Percentiles rank a stretch among this genome's conserved stretches.
These are phyloP conservation scores for Sebastes melanostomus DNA, from an alignment of 2,797 vertebrate genomes.

Conservation along the genomic window DNA sequence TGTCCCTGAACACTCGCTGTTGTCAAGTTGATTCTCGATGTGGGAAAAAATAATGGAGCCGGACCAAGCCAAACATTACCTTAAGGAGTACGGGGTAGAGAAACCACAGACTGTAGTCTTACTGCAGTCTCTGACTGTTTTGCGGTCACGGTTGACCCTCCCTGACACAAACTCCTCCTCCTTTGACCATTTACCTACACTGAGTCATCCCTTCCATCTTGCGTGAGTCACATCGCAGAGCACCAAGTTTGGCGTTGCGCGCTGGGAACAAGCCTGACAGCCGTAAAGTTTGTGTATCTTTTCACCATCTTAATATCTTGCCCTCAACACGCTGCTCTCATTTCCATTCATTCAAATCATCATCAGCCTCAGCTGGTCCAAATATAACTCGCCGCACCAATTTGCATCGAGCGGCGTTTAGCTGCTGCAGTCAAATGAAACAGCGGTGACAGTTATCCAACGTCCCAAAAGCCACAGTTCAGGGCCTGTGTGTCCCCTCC, in stretches of 20 bases:
- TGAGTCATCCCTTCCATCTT: constrained; percentile 14
- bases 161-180: constrained; percentile 16
- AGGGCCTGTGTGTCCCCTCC: background rate
- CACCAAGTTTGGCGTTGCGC: constrained; percentile 28
- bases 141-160: constrained; percentile 33
- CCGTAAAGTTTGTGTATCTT: constrained; percentile 16
- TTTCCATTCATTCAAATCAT: constrained; percentile 72
- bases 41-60: constrained; percentile 29
- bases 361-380: constrained; percentile 1
- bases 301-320: constrained; percentile 16
- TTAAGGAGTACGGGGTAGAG: constrained; percentile 27
- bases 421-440: constrained; percentile 54
- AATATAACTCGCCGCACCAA: constrained; percentile 24
- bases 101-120: constrained; percentile 55
- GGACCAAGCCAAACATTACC: constrained; percentile 53
- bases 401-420: constrained; percentile 48
- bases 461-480: constrained; percentile 10
- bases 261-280: background rate
- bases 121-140: background rate
- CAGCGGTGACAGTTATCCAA: constrained; percentile 9
- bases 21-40: constrained; percentile 39
- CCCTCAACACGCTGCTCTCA: constrained; percentile 40
- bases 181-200: constrained; percentile 25
- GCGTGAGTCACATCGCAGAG: background rate
- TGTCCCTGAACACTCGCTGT: constrained; percentile 36